phyloP scores from a whole-genome alignment of 2,113 vertebrate genomes.

The Machaerirhynchus nigripectus region DNA sequence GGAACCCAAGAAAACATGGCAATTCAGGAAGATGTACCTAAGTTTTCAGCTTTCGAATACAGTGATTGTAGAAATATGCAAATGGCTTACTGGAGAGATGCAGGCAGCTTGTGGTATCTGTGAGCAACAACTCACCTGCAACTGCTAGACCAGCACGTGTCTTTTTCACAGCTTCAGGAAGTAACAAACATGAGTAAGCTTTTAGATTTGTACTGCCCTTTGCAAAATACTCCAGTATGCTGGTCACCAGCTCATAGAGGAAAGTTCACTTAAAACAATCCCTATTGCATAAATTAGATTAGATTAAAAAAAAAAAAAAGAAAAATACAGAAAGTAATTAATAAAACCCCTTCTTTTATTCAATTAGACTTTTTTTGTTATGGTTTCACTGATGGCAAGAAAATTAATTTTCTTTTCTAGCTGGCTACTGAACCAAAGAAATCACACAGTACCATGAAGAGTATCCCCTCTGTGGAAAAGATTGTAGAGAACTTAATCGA shows the following conservation, averaged over 20 bases:
- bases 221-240: not conserved
- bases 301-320: not conserved
- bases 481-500: constrained; percentile 15
- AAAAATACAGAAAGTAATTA: not conserved
- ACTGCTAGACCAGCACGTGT: not conserved
- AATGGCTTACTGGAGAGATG: not conserved
- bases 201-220: not conserved
- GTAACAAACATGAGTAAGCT: not conserved
- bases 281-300: not conserved
- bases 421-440: not conserved
- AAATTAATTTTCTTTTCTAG: constrained; percentile 1
- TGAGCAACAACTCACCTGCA: not conserved
- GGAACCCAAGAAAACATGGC: not conserved
- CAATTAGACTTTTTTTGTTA: not conserved
- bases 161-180: not conserved
- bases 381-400: not conserved
- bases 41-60: not conserved
- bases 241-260: not conserved
- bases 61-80: not conserved
- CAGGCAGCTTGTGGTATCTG: not conserved
- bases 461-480: not conserved
- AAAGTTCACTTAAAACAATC: not conserved
- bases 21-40: not conserved
- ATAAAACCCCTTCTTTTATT: not conserved
- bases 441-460: not conserved